A percentile compares a stretch with the other conserved stretches of the same genome.
phyloP scores from a whole-genome alignment of 2,888 invertebrate genomes.

The Zygogramma bicolorata region DNA sequence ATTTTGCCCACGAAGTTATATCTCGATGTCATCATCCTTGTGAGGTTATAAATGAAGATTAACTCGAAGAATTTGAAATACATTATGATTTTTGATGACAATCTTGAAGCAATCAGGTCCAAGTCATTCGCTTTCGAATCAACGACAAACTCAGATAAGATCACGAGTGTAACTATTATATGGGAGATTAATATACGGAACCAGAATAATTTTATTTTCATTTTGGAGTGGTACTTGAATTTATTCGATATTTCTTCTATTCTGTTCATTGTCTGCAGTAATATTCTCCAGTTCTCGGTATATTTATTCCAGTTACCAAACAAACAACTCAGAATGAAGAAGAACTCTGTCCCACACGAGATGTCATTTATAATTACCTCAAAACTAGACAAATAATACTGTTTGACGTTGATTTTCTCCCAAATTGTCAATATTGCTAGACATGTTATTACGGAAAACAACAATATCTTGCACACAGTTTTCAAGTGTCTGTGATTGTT shows the following conservation, averaged over 20 bases:
- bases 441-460: not conserved
- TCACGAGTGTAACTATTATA: not conserved
- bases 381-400: not conserved
- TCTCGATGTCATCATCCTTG: slow-evolving; percentile 13
- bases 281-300: not conserved
- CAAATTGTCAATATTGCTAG: not conserved
- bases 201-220: slow-evolving; percentile 8
- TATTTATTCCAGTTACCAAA: slow-evolving; percentile 7
- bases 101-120: not conserved
- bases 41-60: slow-evolving; percentile 23
- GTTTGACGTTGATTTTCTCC: not conserved
- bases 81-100: slow-evolving; percentile 5
- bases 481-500: not conserved
- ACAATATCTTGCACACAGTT: not conserved
- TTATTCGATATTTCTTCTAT: slow-evolving; percentile 10
- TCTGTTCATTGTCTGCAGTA: not conserved
- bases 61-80: slow-evolving; percentile 26
- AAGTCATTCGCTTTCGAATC: not conserved
- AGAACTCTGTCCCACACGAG: not conserved
- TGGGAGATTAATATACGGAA: slow-evolving; percentile 14
- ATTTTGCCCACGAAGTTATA: slow-evolving; percentile 19
- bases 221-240: not conserved
- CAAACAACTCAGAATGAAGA: not conserved
- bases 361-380: slow-evolving; percentile 1
- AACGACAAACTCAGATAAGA: slow-evolving; percentile 1